Evolutionary conservation across 2,888 invertebrate genomes (phyloP), one percentile per base, ranked within the genome.

Genomic region (Agrypnus murinus): DNA sequence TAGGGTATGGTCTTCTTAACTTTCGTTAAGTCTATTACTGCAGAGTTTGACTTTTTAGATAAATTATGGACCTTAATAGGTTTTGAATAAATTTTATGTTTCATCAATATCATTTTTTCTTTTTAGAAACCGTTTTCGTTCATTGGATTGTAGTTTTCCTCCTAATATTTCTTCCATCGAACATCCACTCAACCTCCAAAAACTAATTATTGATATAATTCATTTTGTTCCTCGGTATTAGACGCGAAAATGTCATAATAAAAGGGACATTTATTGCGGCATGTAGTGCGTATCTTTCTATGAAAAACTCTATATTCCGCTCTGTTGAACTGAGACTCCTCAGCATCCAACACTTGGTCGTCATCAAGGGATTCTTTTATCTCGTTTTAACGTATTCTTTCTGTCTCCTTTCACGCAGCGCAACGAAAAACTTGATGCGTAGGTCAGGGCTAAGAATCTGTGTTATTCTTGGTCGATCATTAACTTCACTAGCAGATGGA

Each of bases 371-470:
- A 69, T 70, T 71, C 73, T 66, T 73, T 70, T 71, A 73, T 75
- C 73, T 75, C 72, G 58, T 74, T 73, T 68, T 70, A 19, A 53
- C 71, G 38, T 63, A 67, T 71, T 71, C 62, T 69, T 70, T 72
- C 72, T 50, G 63, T 71, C 73, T 74, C 71, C 65, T 69, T 76
- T 75, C 73, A 70, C 74, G 73, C 72, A 74, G 65, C 74, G 62
- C 75, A 78, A 78, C 75, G 75, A 78, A 78, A 78, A 78, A 77
- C 75, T 73, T 73, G 68, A 75, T 77, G 78, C 75, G 75, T 78
- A 78, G 78, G 78, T 78, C 78, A 78, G 75, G 78, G 76, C 73
- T 75, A 77, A 75, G 75, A 77, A 77, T 77, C 77, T 69, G 74
- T 77, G 75, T 77, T 77, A 77, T 77, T 75, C 74, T 72, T 71